Evolutionary conservation across 2,113 vertebrate species (phyloP), one percentile per base, ranked within the genome.

Genomic region (Hydropotes inermis): DNA sequence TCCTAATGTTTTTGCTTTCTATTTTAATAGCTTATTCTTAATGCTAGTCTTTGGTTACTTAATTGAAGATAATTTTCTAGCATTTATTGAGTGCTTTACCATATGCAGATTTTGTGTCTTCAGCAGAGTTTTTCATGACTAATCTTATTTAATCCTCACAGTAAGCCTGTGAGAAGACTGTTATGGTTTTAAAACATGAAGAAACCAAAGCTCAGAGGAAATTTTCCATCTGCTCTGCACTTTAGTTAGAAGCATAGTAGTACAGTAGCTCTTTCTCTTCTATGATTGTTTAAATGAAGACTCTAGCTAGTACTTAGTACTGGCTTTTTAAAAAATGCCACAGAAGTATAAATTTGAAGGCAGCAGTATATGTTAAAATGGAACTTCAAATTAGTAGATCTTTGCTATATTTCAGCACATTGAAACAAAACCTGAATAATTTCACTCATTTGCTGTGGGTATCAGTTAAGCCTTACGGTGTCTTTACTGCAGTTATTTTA

Each of bases 21-120:
- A 19, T 19, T 88, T 87, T 84, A 76, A 28, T 47, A 87, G 25
- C n/a, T 82, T 94, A 33, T 89, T 97, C 13, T 93, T 97, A 39
- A 84, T 87, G 13, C 33, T 84, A 87, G 74, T 64, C 33, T 93
- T 87, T 92, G 54, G 81, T 76, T 74, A n/a, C 85, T 16, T 95
- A 85, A 30, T 86, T 79, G n/a, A 36, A 74, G 50, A 50, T 82
- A 74, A 90, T 89, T 39, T 39, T 25, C 27, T 87, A 47, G n/a
- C 19, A 27, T 74, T 96, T 90, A 57, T 61, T 93, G 52, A 50
- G 14, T 89, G 4, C 13, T 89, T 64, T 95, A 43, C 25, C 54
- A n/a, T 57, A 3, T 87, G 28, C 7, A 92, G 17, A 30, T 94
- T 70, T 58, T 86, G 25, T 64, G 19, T 91, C 47, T 27, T 94